Base-by-base conservation (phyloP, 2,797 vertebrate genomes). In the Spea hammondii region DNA sequence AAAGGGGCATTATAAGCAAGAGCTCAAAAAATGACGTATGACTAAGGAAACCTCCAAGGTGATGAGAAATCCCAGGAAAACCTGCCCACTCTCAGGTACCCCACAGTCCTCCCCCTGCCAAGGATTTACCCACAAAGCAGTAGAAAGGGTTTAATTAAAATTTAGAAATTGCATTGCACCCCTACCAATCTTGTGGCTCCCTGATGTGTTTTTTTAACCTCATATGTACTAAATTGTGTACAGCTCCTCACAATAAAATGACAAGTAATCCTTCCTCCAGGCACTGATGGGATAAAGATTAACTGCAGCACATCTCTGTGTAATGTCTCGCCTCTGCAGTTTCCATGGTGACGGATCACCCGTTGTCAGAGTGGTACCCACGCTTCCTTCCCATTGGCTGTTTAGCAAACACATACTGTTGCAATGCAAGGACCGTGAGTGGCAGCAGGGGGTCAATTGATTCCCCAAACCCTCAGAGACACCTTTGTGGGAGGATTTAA, bases 311-410 rank as follows among this genome's bases (percentile, higher is more conserved):
- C 80, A 82, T 82, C 75, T 73, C 75, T 82, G 78, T 77, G 80
- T 73, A 78, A 77, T 72, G 80, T 82, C 80, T 82, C 65, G 65
- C 70, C 80, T 82, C 80, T 82, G 72, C 80, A 73, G 80, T 82
- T 82, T 82, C 80, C 80, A 82, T 82, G 80, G 71, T 72, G 75
- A 82, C 78, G 67, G 70, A 82, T 82, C 80, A 82, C 80, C 80
- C 80, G 75, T 82, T 82, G 79, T 74, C 79, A 82, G 74, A 82
- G 70, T 73, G 80, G 80, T 82, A 82, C 75, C 75, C 74, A 82
- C 70, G 65, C 80, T 66, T 49, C 65, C 70, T 73, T 65, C 65
- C 65, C 71, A 82, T 82, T 82, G 80, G 80, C 65, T 82, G 70
- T 5, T 45, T 60, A 60, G 70, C 70, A 77, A 82, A 77, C 70